Evolutionary conservation across 1,140 invertebrate genomes (phyloP).

Genomic region (Pseudomyrmex dendroicus): DNA sequence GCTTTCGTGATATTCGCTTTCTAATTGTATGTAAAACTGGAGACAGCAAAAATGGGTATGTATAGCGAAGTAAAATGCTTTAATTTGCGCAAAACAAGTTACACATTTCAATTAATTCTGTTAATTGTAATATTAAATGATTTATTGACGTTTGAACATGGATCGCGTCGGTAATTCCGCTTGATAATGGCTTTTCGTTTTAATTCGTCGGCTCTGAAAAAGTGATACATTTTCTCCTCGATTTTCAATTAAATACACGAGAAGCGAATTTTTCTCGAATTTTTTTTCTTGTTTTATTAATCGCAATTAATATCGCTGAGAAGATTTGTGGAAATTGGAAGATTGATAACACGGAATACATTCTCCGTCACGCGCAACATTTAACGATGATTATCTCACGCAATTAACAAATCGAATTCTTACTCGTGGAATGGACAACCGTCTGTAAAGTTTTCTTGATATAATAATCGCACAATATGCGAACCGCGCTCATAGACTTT

Average conservation of each 20-base stretch:
- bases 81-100: not conserved
- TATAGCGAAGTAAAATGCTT: slow-evolving; percentile 2
- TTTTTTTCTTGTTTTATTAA: not conserved
- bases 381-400: slow-evolving; percentile 70
- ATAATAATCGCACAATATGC: slow-evolving; percentile 75
- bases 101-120: not conserved
- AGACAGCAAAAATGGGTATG: not conserved
- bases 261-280: not conserved
- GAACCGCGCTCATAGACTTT: slow-evolving; percentile 13
- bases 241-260: slow-evolving; percentile 26
- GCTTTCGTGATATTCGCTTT: slow-evolving; percentile 23
- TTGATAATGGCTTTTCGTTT: not conserved
- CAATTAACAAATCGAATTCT: slow-evolving; percentile 68
- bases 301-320: not conserved
- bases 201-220: not conserved
- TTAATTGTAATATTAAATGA: not conserved
- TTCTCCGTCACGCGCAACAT: slow-evolving; percentile 58
- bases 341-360: slow-evolving; percentile 56
- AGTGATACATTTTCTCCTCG: slow-evolving; percentile 2
- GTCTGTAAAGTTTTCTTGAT: slow-evolving; percentile 69
- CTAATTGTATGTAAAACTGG: slow-evolving; percentile 7
- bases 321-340: slow-evolving; percentile 28
- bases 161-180: slow-evolving; percentile 2
- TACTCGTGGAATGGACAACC: not conserved
- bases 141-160: slow-evolving; percentile 25